Base-by-base conservation (phyloP, 2,113 vertebrate genomes). In the Thalassoma bifasciatum region DNA sequence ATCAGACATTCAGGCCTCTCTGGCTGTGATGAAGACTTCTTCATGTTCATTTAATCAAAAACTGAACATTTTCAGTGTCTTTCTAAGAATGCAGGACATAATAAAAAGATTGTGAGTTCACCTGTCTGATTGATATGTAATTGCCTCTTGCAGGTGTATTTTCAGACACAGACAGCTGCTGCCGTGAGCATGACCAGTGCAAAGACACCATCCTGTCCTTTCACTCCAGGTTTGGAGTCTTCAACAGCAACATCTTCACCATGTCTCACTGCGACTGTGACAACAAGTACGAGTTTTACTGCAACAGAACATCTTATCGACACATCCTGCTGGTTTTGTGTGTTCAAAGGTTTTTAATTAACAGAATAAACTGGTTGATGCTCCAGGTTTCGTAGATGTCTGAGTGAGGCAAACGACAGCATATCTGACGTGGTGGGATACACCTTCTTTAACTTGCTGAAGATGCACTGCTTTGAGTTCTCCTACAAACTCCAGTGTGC, bases 231-330 rank as follows among this genome's bases (percentile, higher is more conserved):
- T 96, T 95, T 0, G 97, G 97, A 1, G 85, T 97, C 72, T 94
- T 95, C 64, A 97, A 97, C 92, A 94, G 88, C 54, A 94, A 96
- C 44, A 92, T 96, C 60, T 96, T 95, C 82, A 97, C 96, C 58
- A 80, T 98, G 64, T 98, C 96, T 22, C 96, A 96, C 88, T 99
- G 96, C 7, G 91, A 95, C 81, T 98, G 97, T 24, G 96, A 98
- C 24, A 76, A 91, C 78, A 96, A 89, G 96, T 96, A 88, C 64
- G 92, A 8, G 6, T 22, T 10, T 50, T 12, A 1, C 36, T 13
- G 3, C 10, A 19, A 5, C 26, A n/a, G 8, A 46, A 8, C 17
- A 19, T 5, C 9, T 9, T 5, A 9, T 40, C 38, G 4, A 40
- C 10, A 8, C 8, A 17, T 46, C 44, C 44, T 3, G 17, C 44